A percentile compares a stretch with the other conserved stretches of the same genome.
phyloP scores from a whole-genome alignment of 2,888 invertebrate genomes.

The Dendrolimus pini region DNA sequence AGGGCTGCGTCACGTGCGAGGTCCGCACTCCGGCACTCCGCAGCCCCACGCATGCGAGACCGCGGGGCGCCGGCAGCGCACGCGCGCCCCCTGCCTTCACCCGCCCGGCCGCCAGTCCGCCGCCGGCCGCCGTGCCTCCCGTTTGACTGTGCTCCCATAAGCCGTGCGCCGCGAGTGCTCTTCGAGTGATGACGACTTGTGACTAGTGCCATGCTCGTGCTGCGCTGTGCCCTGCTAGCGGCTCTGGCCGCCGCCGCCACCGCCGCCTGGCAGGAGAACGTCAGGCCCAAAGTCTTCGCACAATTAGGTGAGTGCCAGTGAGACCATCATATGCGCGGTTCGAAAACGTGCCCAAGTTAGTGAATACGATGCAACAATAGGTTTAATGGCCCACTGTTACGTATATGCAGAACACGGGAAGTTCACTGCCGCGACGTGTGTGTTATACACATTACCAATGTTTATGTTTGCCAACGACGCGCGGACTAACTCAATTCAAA shows the following conservation, averaged over 20 bases:
- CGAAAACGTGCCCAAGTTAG: conserved; percentile 41
- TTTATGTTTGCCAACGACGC: conserved; percentile 65
- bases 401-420: conserved; percentile 34
- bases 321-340: conserved; percentile 22
- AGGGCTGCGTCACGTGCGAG: conserved; percentile 76
- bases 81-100: conserved; percentile 60
- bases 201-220: conserved; percentile 74
- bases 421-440: conserved; percentile 27
- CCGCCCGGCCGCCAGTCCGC: conserved; percentile 67
- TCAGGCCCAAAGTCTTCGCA: conserved; percentile 94
- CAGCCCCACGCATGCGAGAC: conserved; percentile 75
- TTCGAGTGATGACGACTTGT: conserved; percentile 71
- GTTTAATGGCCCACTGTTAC: conserved; percentile 40
- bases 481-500: conserved; percentile 53
- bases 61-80: conserved; percentile 66
- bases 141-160: conserved; percentile 36
- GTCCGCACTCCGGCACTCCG: conserved; percentile 75
- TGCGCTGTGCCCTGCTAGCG: conserved; percentile 69
- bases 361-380: conserved; percentile 53
- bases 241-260: conserved; percentile 73
- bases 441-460: conserved; percentile 35
- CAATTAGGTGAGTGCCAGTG: conserved; percentile 86
- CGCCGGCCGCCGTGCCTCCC: conserved; percentile 73
- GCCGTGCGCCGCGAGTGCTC: conserved; percentile 57
- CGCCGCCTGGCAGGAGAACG: conserved; percentile 93